Evolutionary conservation across 1,140 invertebrate species (phyloP).

Genomic region (Conus betulinus): DNA sequence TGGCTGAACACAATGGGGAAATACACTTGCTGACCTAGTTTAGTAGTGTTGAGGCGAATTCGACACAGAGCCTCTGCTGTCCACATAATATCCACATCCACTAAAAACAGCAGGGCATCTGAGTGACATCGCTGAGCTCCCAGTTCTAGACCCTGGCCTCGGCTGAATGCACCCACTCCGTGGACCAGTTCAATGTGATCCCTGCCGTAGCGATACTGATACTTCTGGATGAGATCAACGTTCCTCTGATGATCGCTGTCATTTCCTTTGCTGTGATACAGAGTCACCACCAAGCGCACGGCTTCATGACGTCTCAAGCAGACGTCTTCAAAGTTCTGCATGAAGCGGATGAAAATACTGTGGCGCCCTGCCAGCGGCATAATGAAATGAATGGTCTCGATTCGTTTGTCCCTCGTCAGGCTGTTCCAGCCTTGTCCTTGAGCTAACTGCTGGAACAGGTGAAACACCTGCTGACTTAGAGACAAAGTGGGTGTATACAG

Average conservation of each 20-base stretch:
- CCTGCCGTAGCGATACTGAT: constrained; percentile 64
- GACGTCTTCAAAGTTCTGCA: constrained; percentile 89
- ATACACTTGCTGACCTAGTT: constrained; percentile 87
- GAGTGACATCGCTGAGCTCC: constrained; percentile 77
- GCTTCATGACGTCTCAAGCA: constrained; percentile 83
- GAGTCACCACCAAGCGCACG: constrained; percentile 85
- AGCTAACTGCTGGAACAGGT: constrained; percentile 35
- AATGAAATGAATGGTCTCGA: constrained; percentile 86
- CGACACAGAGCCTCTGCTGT: constrained; percentile 71
- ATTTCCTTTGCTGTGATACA: constrained; percentile 79
- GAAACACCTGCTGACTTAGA: constrained; percentile 34
- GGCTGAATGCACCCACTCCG: constrained; percentile 76
- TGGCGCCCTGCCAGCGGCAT: constrained; percentile 90
- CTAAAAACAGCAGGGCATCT: constrained; percentile 81
- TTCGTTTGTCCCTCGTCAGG: constrained; percentile 40
- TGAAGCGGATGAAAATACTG: constrained; percentile 89
- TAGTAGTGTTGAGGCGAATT: constrained; percentile 83
- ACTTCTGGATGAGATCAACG: constrained; percentile 68
- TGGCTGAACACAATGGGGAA: constrained; percentile 99
- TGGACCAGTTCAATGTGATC: constrained; percentile 68
- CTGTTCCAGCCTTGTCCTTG: constrained; percentile 18
- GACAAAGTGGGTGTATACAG: constrained; percentile 39
- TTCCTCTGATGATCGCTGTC: constrained; percentile 60
- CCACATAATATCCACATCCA: constrained; percentile 81
- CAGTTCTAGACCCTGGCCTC: constrained; percentile 74